Conservation (phyloP, 2,113 vertebrate genomes). For the Hemibagrus wyckioides region DNA sequence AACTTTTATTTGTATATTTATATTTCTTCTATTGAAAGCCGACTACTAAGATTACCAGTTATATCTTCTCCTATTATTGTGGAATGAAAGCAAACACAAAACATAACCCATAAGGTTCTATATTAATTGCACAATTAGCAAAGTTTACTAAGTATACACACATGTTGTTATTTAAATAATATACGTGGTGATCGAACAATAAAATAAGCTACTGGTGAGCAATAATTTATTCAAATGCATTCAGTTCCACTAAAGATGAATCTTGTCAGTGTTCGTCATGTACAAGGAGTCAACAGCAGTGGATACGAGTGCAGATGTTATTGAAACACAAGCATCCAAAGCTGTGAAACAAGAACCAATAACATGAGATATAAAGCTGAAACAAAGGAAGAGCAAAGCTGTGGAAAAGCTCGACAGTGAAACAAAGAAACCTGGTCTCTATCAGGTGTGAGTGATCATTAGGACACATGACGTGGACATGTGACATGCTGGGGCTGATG, state of each 20-base stretch:
- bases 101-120: background rate
- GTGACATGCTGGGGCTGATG: no score
- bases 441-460: no score
- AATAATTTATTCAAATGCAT: background rate
- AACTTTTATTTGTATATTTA: background rate
- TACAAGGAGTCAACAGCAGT: no score
- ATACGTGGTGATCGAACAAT: background rate
- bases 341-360: no score
- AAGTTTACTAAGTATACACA: background rate
- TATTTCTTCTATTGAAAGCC: background rate
- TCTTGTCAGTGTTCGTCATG: no score
- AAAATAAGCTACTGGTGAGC: background rate
- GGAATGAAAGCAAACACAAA: background rate
- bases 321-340: no score
- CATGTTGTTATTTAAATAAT: background rate
- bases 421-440: no score
- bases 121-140: background rate
- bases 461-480: no score
- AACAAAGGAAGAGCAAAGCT: no score
- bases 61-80: background rate
- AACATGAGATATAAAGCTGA: no score
- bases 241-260: background rate
- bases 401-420: no score
- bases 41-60: background rate
- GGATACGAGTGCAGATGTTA: no score